Percentiles rank a stretch among this genome's conserved stretches.
These are phyloP conservation scores for Brenthis daphne DNA, from an alignment of 2,888 invertebrate species.

Conservation along the genomic window DNA sequence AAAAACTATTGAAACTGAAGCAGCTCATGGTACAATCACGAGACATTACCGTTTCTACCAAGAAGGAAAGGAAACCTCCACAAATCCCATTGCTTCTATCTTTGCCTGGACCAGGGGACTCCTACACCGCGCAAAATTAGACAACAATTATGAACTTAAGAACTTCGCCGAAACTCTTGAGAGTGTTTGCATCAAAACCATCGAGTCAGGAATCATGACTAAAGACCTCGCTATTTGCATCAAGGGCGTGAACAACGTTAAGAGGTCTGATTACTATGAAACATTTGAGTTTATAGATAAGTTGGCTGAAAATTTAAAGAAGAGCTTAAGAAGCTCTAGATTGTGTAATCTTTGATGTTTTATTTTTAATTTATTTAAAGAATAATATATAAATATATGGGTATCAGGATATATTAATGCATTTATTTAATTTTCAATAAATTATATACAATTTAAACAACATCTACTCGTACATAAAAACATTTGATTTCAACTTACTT, in stretches of 20 bases:
- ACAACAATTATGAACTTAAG: slow-evolving; percentile 88
- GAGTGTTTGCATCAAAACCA: slow-evolving; percentile 95
- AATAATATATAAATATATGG: slow-evolving; percentile 50
- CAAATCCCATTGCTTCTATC: slow-evolving; percentile 99
- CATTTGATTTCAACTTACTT: slow-evolving; percentile 1
- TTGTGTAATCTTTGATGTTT: slow-evolving; percentile 51
- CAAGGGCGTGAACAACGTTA: slow-evolving; percentile 93
- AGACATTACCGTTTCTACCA: slow-evolving; percentile 94
- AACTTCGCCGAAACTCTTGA: slow-evolving; percentile 94
- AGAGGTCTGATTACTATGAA: slow-evolving; percentile 93
- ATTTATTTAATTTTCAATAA: slow-evolving; percentile 58
- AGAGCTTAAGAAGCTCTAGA: slow-evolving; percentile 74
- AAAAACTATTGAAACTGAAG: slow-evolving; percentile 98
- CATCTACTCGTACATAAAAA: slow-evolving; percentile 2
- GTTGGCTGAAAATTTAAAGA: slow-evolving; percentile 92
- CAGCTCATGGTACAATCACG: slow-evolving; percentile 98
- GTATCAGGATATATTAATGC: slow-evolving; percentile 61
- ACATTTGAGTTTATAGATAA: slow-evolving; percentile 99
- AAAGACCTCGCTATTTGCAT: slow-evolving; percentile 99
- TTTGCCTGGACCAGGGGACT: slow-evolving; percentile 99
- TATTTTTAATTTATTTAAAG: slow-evolving; percentile 36
- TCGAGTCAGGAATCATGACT: slow-evolving; percentile 97
- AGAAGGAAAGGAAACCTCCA: slow-evolving; percentile 98
- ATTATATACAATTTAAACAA: slow-evolving; percentile 16
- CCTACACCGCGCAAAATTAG: slow-evolving; percentile 96